Base-by-base conservation (phyloP, 2,797 vertebrate species). In the Hafferia zeledoni region DNA sequence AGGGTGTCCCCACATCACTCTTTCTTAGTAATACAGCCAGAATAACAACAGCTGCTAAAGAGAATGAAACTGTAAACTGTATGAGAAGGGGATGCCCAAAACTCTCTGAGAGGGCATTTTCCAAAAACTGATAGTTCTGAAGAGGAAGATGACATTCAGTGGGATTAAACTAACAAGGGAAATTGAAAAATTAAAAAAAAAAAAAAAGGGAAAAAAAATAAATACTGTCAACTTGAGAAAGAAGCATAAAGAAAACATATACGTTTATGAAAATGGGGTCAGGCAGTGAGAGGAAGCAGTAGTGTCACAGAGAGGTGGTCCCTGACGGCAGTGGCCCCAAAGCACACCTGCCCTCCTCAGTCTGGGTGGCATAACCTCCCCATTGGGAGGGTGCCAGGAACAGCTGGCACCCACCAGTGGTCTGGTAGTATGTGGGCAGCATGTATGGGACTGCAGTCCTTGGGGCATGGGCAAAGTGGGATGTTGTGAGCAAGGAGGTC, bases 281-380 rank as follows among this genome's bases (percentile, higher is more conserved):
- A 41, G 13, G 15, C 1, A 2, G 11, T 39, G 17, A 82, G 13
- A 43, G 20, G 17, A 70, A 70, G 43, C 20, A 49, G 14, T 8
- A 35, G 3, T 28, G 8, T 20, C n/a, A 28, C 35, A 44, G 11
- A 0, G 0, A 1, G 1, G 8, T 25, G 11, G 13, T 4, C 19
- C 6, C 8, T 50, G 41, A 13, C 3, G 14, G 16, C 31, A 56
- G 17, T 52, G 30, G 46, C 28, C 15, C 11, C n/a, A 31, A 4
- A 20, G 20, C 24, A 65, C 14, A 7, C 14, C 10, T 60, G 20
- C 12, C 13, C 27, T 69, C 10, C 11, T 10, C 24, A 30, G 10
- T 25, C 24, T 53, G 57, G 6, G 16, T 1, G 2, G 22, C 4
- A 2, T 17, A 79, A 8, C 17, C 5, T 65, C 14, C 17, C 33